Base-by-base conservation (phyloP, 2,113 vertebrate species). In the Platysternon megacephalum region DNA sequence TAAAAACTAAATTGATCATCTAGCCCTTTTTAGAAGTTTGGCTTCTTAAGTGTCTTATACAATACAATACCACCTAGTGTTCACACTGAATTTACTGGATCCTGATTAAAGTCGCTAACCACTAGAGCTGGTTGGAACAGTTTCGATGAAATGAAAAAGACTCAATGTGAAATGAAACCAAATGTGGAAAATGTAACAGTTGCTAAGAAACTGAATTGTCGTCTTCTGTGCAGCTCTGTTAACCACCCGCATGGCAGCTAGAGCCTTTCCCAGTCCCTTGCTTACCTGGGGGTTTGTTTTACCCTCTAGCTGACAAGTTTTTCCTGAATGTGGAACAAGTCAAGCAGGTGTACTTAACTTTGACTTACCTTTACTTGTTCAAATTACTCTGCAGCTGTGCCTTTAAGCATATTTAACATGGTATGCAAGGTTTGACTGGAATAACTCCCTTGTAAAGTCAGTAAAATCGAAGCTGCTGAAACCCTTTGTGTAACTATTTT, bases 291-390 rank as follows among this genome's bases (percentile, higher is more conserved):
- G 22, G 7, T 92, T 35, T 2, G 2, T 48, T 35, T 93, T 90
- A 61, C 13, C 56, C 16, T 8, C n/a, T 55, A 51, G 7, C 24
- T 39, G 13, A 56, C 51, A 89, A 21, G 48, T 14, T 95, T 96
- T 95, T 95, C 85, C 91, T 72, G 90, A 80, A 49, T 85, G 82
- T 76, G 86, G 39, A 81, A 90, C 5, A 78, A 51, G 5, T 44
- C 61, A 7, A 4, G 0, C 0, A 0, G 4, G 26, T 91, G 12
- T 53, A 44, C 16, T 52, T 91, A 91, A 46, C 81, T 87, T 53
- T 32, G 26, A 39, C 78, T n/a, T 61, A 14, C 29, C 65, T 91
- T 48, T 89, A 78, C 21, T 19, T 56, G 8, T 56, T 93, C 28
- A 85, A 16, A 16, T 65, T 88, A 14, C 28, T 55, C 49, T 84